Conservation (phyloP, 2,797 vertebrate genomes). For the Otus scops region DNA sequence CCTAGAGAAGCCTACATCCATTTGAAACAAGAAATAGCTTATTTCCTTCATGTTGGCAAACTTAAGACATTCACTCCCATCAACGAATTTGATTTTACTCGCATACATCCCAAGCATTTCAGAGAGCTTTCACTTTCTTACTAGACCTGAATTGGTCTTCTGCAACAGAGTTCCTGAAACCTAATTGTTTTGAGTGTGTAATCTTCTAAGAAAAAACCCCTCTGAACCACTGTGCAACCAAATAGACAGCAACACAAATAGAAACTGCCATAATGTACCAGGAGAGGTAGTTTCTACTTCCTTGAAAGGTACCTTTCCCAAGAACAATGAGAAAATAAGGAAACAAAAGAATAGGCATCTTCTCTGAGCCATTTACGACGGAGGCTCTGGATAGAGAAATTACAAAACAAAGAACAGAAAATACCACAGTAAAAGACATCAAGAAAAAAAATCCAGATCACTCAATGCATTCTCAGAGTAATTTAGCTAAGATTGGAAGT, state of each 20-base stretch:
- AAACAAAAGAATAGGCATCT: background rate
- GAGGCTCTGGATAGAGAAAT: background rate
- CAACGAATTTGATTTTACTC: constrained; percentile 9
- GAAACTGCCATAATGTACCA: background rate
- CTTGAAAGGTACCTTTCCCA: background rate
- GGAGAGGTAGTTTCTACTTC: background rate
- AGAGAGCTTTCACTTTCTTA: background rate
- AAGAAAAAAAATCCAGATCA: background rate
- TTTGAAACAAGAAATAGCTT: background rate
- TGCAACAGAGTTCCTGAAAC: background rate
- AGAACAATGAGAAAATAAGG: background rate
- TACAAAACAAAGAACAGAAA: background rate
- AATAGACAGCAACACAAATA: background rate
- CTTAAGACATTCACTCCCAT: background rate
- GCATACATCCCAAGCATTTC: background rate
- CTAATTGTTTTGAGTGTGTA: background rate
- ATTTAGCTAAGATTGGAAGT: background rate
- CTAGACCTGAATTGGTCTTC: background rate
- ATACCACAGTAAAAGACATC: background rate
- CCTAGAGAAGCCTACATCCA: background rate
- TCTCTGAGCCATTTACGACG: background rate
- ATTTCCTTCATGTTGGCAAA: background rate
- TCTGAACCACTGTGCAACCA: background rate
- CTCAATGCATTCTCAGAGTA: background rate
- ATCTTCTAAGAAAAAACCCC: background rate